These are phyloP conservation scores for Parambassis ranga DNA, from an alignment of 2,797 vertebrate genomes.

Conservation along the genomic window DNA sequence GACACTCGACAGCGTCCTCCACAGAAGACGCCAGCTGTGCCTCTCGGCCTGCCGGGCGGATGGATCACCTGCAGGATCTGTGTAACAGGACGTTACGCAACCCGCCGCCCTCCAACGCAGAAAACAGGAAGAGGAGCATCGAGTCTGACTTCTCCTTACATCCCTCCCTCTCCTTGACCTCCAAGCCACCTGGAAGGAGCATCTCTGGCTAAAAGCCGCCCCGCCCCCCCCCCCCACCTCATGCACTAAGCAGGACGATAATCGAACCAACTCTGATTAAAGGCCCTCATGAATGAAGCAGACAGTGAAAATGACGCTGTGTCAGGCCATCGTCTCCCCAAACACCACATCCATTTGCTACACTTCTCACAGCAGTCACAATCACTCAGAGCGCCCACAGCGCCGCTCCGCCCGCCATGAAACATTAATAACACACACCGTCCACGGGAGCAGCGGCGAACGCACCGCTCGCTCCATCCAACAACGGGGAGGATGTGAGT, in stretches of 20 bases:
- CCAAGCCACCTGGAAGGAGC: background rate
- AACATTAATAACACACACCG: constrained; percentile 49
- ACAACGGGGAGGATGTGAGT: background rate
- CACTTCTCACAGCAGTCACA: constrained; percentile 28
- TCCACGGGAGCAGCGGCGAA: constrained; percentile 3
- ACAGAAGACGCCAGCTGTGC: constrained; percentile 47
- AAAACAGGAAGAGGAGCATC: background rate
- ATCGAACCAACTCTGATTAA: constrained; percentile 16
- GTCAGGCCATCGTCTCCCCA: background rate
- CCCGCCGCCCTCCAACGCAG: background rate
- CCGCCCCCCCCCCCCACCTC: background rate
- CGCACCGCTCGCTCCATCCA: background rate
- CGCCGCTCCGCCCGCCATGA: constrained; percentile 28
- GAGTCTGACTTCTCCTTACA: background rate
- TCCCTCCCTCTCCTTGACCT: background rate
- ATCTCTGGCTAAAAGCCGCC: background rate
- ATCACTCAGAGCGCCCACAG: constrained; percentile 22
- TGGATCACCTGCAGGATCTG: constrained; percentile 42
- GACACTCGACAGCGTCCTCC: constrained; percentile 23
- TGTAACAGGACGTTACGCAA: constrained; percentile 20
- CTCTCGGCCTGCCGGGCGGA: constrained; percentile 37
- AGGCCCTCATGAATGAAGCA: constrained; percentile 52
- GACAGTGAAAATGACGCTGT: background rate
- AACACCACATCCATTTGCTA: constrained; percentile 26
- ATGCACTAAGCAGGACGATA: background rate